Evolutionary conservation across 2,113 vertebrate species (phyloP).

Genomic region (Plecotus auritus): DNA sequence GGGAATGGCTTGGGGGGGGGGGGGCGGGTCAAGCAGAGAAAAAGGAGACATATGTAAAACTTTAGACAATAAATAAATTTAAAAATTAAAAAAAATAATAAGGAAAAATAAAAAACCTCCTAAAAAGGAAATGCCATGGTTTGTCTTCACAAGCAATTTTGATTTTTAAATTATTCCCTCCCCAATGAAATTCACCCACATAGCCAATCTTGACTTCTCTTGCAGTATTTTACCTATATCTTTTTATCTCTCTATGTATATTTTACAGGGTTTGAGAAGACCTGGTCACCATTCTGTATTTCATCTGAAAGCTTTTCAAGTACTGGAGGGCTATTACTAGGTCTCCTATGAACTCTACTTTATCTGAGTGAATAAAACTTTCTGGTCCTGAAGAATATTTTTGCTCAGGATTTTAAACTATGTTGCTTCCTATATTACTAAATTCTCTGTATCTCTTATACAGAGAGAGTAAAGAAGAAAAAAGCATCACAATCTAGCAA

Average conservation of each 20-base stretch:
- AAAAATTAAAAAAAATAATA: no score
- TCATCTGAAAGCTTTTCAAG: conserved; percentile 17
- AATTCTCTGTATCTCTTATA: background rate
- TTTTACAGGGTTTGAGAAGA: background rate
- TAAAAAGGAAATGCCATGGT: conserved; percentile 15
- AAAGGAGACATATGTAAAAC: no score
- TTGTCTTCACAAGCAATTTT: background rate
- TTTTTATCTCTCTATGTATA: background rate
- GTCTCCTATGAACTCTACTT: conserved; percentile 10
- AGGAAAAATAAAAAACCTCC: background rate
- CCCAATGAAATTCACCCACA: background rate
- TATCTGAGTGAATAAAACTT: background rate
- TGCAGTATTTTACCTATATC: background rate
- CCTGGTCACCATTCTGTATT: background rate
- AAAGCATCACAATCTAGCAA: background rate
- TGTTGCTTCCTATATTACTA: background rate
- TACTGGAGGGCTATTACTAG: background rate
- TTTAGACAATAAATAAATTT: no score
- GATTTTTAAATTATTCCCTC: conserved; percentile 15
- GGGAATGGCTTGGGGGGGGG: no score
- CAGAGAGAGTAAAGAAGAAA: background rate
- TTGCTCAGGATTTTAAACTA: conserved; percentile 11
- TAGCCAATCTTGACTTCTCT: conserved; percentile 22
- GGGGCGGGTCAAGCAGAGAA: no score
- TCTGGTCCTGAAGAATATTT: conserved; percentile 12